These are phyloP conservation scores for Ectemnius continuus DNA, from an alignment of 2,888 invertebrate species.

Conservation along the genomic window DNA sequence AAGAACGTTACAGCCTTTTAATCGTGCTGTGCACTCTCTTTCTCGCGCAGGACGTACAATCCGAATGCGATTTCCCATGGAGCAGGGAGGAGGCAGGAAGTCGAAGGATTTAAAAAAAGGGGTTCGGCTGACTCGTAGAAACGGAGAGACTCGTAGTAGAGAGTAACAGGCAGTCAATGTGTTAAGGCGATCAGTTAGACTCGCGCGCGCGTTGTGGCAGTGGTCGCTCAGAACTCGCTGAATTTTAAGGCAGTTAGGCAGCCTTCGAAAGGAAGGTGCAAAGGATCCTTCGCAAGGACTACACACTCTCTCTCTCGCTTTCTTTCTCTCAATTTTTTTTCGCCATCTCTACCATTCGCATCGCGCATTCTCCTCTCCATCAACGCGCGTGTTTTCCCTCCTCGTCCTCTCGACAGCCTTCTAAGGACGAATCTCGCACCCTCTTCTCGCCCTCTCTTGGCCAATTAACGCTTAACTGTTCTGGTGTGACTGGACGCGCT, in stretches of 20 bases:
- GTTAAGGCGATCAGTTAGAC: constrained; percentile 11
- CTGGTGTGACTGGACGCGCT: neutral
- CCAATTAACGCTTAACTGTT: constrained; percentile 3
- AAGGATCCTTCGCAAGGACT: constrained; percentile 10
- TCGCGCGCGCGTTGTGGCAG: constrained; percentile 64
- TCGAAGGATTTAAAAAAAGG: too few species aligned
- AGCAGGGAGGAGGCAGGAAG: too few species aligned
- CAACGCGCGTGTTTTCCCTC: neutral
- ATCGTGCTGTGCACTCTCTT: too few species aligned
- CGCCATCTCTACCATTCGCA: constrained; percentile 1
- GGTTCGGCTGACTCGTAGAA: neutral
- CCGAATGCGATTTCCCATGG: too few species aligned
- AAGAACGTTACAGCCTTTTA: too few species aligned
- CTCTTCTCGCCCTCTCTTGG: neutral
- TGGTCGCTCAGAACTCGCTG: constrained; percentile 69
- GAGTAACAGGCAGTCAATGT: constrained; percentile 15
- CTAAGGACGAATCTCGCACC: neutral
- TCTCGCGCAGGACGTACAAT: too few species aligned
- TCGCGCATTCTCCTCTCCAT: neutral
- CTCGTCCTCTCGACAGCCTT: neutral
- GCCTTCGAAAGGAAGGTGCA: constrained; percentile 49
- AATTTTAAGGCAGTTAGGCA: constrained; percentile 69
- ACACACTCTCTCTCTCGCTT: too few species aligned
- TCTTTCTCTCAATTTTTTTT: neutral
- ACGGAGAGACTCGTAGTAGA: neutral